Base-by-base conservation (phyloP, 2,888 invertebrate genomes). In the Mactromeris polynyma region DNA sequence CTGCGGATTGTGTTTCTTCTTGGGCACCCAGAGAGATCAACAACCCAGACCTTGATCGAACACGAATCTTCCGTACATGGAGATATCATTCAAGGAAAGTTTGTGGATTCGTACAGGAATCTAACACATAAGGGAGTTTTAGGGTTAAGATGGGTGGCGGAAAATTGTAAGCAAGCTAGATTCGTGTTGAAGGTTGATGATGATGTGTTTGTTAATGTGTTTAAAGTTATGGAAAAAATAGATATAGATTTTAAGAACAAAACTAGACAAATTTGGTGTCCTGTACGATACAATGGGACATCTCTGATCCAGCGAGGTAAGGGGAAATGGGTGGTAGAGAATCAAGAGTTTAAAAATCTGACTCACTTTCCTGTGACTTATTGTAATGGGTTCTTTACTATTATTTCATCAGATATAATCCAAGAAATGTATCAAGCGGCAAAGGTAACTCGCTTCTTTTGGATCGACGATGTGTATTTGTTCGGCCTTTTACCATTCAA, bases 391-490 rank as follows among this genome's bases (percentile, higher is more conserved):
- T 94, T 95, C 81, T 92, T 94, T 26, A 96, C 94, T 31, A 78
- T 96, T 31, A 91, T 96, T 33, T 93, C 96, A 0, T 84, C 92
- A 17, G 95, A 96, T 46, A 89, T 96, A 1, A 92, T 96, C 9
- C 90, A 92, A 31, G 93, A 94, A 33, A 83, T 96, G 92, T 96
- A 95, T 85, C 85, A 91, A 38, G 95, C 95, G 0, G 93, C 96
- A 0, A 91, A 89, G 64, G 80, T 92, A 7, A 96, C 96, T 19
- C 96, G 95, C 3, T 96, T 96, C 91, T 96, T 96, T 94, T 96
- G 96, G 96, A 94, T 96, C 26, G 96, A 96, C 78, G 96, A 96
- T 88, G 96, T 96, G 17, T 96, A 96, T 85, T 87, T 96, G 21
- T 96, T 95, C 58, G 96, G 96, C 14, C 86, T 96, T 26, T 92